Evolutionary conservation across 2,888 invertebrate genomes (phyloP), one percentile per base, ranked within the genome.

Genomic region (Pelosia muscerda): DNA sequence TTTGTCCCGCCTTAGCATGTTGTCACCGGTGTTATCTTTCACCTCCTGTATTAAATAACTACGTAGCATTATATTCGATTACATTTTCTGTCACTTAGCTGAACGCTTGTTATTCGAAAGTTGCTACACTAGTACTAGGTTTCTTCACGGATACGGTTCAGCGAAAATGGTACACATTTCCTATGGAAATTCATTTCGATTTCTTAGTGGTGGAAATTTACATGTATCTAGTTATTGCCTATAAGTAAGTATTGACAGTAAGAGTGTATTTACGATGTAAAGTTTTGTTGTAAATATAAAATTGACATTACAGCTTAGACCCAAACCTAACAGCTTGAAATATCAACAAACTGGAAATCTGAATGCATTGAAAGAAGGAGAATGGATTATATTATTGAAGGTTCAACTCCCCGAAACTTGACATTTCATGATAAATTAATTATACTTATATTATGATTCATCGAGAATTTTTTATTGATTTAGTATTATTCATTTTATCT

Each of bases 11-110:
- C 73, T 38, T 55, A 64, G 49, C 49, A 62, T 58, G 61, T 62
- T 72, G 79, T 79, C 74, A 69, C 79, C 64, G 71, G 79, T 81
- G 70, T 81, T 79, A 79, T 74, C 68, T 73, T 76, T 76, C 81
- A 68, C 70, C 55, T 76, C 61, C 60, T 28, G 69, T 79, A 81
- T 79, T 81, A 76, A 79, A 81, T 79, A 74, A 81, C 79, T 71
- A 72, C 65, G 79, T 79, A 68, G 79, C 65, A 69, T 78, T 69
- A 74, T 79, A 79, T 81, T 79, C 60, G 74, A 81, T 79, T 74
- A 79, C 72, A 73, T 56, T 73, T 69, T 76, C 76, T 73, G 81
- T 76, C 81, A 81, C 79, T 81, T 71, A 76, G 49, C 23, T 61
- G 42, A 42, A 61, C 61, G 68, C 66, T 71, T 72, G 71, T 68